Base-by-base conservation (phyloP, 2,888 invertebrate species). In the Drosophila peninsularis region DNA sequence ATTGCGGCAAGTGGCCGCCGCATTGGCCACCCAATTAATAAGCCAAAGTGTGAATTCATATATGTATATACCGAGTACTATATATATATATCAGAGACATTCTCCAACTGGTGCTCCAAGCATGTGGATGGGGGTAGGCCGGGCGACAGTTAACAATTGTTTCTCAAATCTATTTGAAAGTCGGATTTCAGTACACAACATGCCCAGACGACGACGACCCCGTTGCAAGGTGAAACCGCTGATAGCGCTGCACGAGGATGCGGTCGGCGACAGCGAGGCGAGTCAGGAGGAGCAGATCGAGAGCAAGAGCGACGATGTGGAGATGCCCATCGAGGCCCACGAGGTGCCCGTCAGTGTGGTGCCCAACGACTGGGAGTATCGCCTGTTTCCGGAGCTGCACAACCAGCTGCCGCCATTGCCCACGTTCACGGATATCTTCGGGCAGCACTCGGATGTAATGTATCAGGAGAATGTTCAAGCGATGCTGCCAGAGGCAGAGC, bases 181-280 rank as follows among this genome's bases (percentile, higher is more conserved):
- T 56, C 53, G 70, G 60, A 66, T 67, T 74, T 60, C 27, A 55
- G 39, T 62, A 60, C 60, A 71, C 52, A 75, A 70, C 44, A 87
- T 87, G 82, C 82, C 88, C 37, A 58, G 85, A 60, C 82, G 85
- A 52, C 85, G 82, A 53, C 79, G 85, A 67, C 69, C 69, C 39
- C 82, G 72, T 44, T 65, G 85, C 53, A 87, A 84, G 71, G 58
- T 75, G 14, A 79, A 57, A 41, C 74, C 79, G 13, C 21, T 76
- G 50, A 41, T 41, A 19, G 45, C 50, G 10, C 37, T 67, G 39
- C 66, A 27, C 17, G 66, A 68, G 41, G 66, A 74, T 39, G 39
- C 45, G 0, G 45, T 21, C 27, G 71, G 47, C 10, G 72, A 75
- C 10, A 67, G 32, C 42, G 74, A 66, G 42, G 42, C 49, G 34